Conservation (phyloP, 2,888 invertebrate genomes). For the Agonopterix heracliana region DNA sequence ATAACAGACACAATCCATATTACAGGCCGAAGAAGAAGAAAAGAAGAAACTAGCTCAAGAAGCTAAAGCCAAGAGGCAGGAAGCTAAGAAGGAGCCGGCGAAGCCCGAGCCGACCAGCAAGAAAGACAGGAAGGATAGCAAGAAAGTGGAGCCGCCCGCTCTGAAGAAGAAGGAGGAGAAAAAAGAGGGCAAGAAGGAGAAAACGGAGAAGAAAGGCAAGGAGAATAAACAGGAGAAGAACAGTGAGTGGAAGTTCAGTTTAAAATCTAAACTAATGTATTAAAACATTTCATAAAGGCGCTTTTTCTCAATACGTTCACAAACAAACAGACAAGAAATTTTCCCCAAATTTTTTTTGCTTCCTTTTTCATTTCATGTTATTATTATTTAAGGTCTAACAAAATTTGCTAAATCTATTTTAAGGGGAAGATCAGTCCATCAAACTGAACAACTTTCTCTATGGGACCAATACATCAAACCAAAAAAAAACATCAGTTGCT, state of each 20-base stretch:
- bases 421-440: too few relatives aligned
- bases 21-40: slow-evolving; percentile 52
- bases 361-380: too few relatives aligned
- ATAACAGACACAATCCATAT: too few relatives aligned
- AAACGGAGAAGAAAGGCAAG: slow-evolving; percentile 37
- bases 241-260: slow-evolving; percentile 27
- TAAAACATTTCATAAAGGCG: background rate
- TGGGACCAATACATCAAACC: too few relatives aligned
- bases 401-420: too few relatives aligned
- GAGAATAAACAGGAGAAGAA: slow-evolving; percentile 51
- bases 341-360: too few relatives aligned
- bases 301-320: too few relatives aligned
- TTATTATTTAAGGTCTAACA: too few relatives aligned
- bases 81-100: slow-evolving; percentile 33
- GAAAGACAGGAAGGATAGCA: slow-evolving; percentile 35
- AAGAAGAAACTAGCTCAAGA: slow-evolving; percentile 25
- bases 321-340: too few relatives aligned
- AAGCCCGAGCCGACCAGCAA: slow-evolving; percentile 22
- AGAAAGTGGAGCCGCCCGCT: slow-evolving; percentile 19
- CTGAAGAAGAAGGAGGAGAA: slow-evolving; percentile 30
- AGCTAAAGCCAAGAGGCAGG: slow-evolving; percentile 20
- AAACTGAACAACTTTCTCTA: too few relatives aligned
- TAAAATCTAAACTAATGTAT: background rate
- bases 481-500: too few relatives aligned
- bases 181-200: slow-evolving; percentile 29